phyloP scores from a whole-genome alignment of 2,888 invertebrate genomes.

The Macropis europaea region DNA sequence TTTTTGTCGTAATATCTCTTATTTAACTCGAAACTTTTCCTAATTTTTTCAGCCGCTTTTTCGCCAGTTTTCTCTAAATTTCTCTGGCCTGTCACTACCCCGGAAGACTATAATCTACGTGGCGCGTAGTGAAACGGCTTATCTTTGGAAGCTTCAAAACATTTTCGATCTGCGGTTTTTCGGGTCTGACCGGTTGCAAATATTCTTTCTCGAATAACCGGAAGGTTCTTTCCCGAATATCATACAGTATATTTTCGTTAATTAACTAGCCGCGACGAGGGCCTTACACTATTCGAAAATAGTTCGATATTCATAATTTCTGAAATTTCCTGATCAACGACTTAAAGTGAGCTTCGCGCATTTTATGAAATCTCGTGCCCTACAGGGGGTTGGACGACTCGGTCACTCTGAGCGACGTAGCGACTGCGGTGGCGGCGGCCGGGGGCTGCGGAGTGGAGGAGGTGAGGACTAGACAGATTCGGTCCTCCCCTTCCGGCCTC shows the following conservation, averaged over 20 bases:
- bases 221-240: too few relatives aligned
- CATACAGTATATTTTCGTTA: background rate
- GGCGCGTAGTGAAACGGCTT: constrained; percentile 27
- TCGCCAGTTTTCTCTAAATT: constrained; percentile 43
- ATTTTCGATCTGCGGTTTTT: background rate
- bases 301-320: constrained; percentile 21
- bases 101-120: constrained; percentile 55
- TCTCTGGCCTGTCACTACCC: background rate
- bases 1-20: constrained; percentile 59
- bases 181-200: background rate
- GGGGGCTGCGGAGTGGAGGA: too few relatives aligned
- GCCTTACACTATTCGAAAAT: background rate
- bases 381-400: too few relatives aligned
- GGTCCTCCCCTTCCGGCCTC: too few relatives aligned
- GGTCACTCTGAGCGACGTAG: too few relatives aligned
- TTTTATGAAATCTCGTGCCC: constrained; percentile 27
- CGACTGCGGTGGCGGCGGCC: too few relatives aligned
- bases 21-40: constrained; percentile 56
- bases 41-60: constrained; percentile 38
- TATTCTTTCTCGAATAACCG: background rate
- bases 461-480: too few relatives aligned
- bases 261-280: background rate
- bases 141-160: background rate
- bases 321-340: fast-evolving
- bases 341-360: background rate